Evolutionary conservation across 2,888 invertebrate genomes (phyloP), one percentile per base, ranked within the genome.

Genomic region (Tromatobia lineatoria): DNA sequence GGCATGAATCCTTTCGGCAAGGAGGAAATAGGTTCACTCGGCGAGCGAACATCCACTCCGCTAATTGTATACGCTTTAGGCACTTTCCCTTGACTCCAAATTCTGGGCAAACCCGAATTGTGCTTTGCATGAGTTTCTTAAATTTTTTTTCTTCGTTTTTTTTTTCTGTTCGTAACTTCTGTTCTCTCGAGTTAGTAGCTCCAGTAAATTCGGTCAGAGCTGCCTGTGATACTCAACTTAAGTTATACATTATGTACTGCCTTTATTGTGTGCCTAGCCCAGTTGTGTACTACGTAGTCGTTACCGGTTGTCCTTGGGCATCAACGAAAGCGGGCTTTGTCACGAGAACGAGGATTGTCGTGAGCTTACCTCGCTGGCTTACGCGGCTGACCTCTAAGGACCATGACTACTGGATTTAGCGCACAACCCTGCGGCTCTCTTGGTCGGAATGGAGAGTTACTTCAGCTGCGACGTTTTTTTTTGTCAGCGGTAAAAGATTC

Each of bases 301-400:
- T 54, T 38, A 52, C 20, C 25, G 59, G 73, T 29, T 73, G 73
- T 59, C 73, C 57, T 57, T 45, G 59, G 45, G 4, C 59, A 73
- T 73, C 25, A n/a, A 11, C 45, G 45, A 59, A 59, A 73, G 13
- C 73, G 73, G 57, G 18, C 47, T 73, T 73, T 73, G 57, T 59
- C 18, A 59, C 45, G 73, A 29, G 52, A 70, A 54, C 70, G 38
- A 54, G 52, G 18, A 29, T 73, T 59, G 45, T 59, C 57, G 59
- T 59, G 73, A 59, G 59, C 73, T 57, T 38, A 61, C 61, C n/a
- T n/a, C 29, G 42, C 23, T 15, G 18, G 73, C 73, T 59, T 29
- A 42, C 23, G 73, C 59, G 73, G 18, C 59, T 73, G 29, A 45
- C 73, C 73, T 13, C 6, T 45, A 59, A 73, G 73, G 45, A 57